A percentile compares a stretch with the other conserved stretches of the same genome.
phyloP scores from a whole-genome alignment of 35 echinoderm and acorn worm genomes.

The Chiridota heheva region DNA sequence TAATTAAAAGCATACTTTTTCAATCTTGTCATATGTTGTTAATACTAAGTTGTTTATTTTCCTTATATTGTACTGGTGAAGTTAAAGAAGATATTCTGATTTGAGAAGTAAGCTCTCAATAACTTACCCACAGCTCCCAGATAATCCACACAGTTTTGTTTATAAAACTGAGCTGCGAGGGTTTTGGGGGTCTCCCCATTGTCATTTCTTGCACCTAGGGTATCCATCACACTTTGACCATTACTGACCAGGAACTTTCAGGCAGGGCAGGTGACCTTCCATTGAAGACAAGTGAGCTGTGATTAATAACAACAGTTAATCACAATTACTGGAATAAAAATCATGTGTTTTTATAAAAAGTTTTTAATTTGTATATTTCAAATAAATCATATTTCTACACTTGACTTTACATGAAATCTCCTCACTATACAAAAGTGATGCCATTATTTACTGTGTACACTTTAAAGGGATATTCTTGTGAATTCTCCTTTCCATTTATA shows the following conservation, averaged over 20 bases:
- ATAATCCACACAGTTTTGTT: constrained; percentile 96
- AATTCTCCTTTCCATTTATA: too few species aligned
- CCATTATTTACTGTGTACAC: too few species aligned
- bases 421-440: too few species aligned
- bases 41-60: too few species aligned
- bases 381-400: not conserved
- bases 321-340: not conserved
- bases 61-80: too few species aligned
- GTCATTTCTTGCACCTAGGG: constrained; percentile 87
- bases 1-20: not conserved
- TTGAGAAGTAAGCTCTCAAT: too few species aligned
- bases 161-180: constrained; percentile 93
- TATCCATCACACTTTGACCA: constrained; percentile 76
- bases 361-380: not conserved
- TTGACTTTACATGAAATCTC: too few species aligned
- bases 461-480: too few species aligned
- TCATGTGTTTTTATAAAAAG: not conserved
- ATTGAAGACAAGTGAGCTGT: constrained; percentile 87
- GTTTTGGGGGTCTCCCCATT: constrained; percentile 99
- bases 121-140: constrained; percentile 91
- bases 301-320: not conserved
- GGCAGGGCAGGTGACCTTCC: constrained; percentile 89
- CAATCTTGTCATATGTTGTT: not conserved
- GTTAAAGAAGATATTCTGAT: too few species aligned
- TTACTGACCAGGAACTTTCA: constrained; percentile 94